Base-by-base conservation (phyloP, 2,888 invertebrate species). In the Ectropis crepuscularia region DNA sequence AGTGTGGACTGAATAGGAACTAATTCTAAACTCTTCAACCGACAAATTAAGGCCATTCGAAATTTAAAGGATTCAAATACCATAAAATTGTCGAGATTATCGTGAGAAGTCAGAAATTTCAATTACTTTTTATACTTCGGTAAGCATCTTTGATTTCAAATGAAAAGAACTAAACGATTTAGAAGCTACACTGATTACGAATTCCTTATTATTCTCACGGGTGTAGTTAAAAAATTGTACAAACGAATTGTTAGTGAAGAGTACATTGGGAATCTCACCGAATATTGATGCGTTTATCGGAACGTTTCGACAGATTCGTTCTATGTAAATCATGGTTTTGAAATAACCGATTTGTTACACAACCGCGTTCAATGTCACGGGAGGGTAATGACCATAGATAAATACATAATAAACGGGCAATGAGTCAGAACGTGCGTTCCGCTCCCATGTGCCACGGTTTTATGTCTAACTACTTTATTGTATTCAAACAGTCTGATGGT, bases 351-450 rank as follows among this genome's bases (percentile, higher is more conserved):
- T 71, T 71, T 62, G 66, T 63, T 63, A 53, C 65, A 63, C 65
- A 64, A 53, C 46, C 16, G 61, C 11, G 45, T 61, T 67, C 71
- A 67, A 69, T 69, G 69, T 67, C 65, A 67, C 61, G 65, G 57
- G 51, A 65, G 71, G 64, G 69, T 71, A 71, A 71, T 68, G 71
- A 71, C 69, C 67, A 71, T 71, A 63, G 68, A 67, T 67, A 65
- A 65, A 65, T 65, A 65, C 49, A 59, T 65, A 54, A 55, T 58
- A 61, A 61, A 54, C 58, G 59, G 50, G 49, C 63, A 55, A 57
- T 65, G 64, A 65, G 60, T 65, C 64, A 61, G 60, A 63, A 47
- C 78, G 74, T 81, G 75, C 68, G 76, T 77, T 74, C 75, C 74
- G 67, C 75, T 75, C 70, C 71, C 75, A 75, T 75, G 74, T 75